Conservation (phyloP, 2,113 vertebrate genomes). For the Sardina pilchardus region DNA sequence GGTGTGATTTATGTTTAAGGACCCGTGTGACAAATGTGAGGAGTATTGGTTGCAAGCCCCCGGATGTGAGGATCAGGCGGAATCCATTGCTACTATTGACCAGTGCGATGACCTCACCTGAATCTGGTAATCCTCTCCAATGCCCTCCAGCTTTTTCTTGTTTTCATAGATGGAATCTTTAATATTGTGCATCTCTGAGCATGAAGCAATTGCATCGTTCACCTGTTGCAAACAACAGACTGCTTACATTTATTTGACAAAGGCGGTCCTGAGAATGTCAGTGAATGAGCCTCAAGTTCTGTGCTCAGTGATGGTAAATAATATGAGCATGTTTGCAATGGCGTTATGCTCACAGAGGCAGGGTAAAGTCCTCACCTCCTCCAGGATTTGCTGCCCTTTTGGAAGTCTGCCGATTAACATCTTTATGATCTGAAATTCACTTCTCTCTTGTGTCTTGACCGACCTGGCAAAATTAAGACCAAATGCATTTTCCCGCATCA, state of each 20-base stretch:
- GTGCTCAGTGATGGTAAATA: background rate
- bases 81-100: background rate
- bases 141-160: slow-evolving; percentile 75
- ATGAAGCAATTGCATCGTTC: slow-evolving; percentile 72
- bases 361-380: slow-evolving; percentile 66
- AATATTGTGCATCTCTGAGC: slow-evolving; percentile 82
- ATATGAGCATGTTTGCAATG: background rate
- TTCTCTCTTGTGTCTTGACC: slow-evolving; percentile 46
- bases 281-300: background rate
- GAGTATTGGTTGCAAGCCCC: background rate
- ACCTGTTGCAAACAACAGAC: slow-evolving; percentile 65
- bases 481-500: background rate
- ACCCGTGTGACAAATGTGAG: background rate
- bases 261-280: background rate
- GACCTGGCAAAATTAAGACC: slow-evolving; percentile 37
- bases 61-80: background rate
- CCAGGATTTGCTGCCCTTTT: slow-evolving; percentile 73
- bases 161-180: slow-evolving; percentile 75
- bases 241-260: background rate
- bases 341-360: background rate
- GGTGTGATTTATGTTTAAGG: background rate
- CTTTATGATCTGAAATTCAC: slow-evolving; percentile 71
- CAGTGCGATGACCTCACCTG: slow-evolving; percentile 68
- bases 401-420: slow-evolving; percentile 66
- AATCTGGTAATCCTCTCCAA: slow-evolving; percentile 66